Evolutionary conservation across 1,140 invertebrate species (phyloP), one percentile per base, ranked within the genome.

Genomic region (Limonius californicus): DNA sequence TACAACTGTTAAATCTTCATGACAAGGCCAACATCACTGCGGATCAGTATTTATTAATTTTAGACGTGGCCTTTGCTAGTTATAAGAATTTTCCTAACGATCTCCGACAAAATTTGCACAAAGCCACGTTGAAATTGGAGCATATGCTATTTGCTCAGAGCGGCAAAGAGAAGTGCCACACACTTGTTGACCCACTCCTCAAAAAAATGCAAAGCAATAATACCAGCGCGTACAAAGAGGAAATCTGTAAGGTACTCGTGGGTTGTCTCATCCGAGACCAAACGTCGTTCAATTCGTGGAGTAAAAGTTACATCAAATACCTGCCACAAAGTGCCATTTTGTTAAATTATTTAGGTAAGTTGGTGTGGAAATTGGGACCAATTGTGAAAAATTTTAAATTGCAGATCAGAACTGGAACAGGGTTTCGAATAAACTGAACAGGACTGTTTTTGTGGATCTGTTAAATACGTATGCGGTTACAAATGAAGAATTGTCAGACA

Each of bases 251-350:
- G 65, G 71, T 74, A 60, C 64, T 82, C 15, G 59, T 79, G 23
- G 74, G 70, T 39, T 83, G 82, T 63, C 72, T 86, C 19, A 65
- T 73, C 1, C 76, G 75, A 56, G 78, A 83, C 56, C 75, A 78
- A 23, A 73, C 76, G 54, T 81, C 81, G 60, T 80, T 84, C n/a
- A 74, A 69, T 55, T 67, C 73, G 9, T 86, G 84, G 84, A 79
- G 70, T 60, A 80, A 80, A 70, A 62, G 82, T 54, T 82, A 84
- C 64, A 70, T 72, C 6, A 85, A 84, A 60, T 74, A 84, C 71
- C 71, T 82, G 16, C 70, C 76, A 35, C 69, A 77, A 57, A 82
- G 81, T 62, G 74, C 77, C 55, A 64, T 79, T 43, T 66, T 82
- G 35, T 70, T 84, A 14, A 75, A 73, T 39, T 76, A 79, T 65